Percentiles rank a stretch among this genome's conserved stretches.
phyloP scores from a whole-genome alignment of 2,888 invertebrate species.

The Lysandra coridon region DNA sequence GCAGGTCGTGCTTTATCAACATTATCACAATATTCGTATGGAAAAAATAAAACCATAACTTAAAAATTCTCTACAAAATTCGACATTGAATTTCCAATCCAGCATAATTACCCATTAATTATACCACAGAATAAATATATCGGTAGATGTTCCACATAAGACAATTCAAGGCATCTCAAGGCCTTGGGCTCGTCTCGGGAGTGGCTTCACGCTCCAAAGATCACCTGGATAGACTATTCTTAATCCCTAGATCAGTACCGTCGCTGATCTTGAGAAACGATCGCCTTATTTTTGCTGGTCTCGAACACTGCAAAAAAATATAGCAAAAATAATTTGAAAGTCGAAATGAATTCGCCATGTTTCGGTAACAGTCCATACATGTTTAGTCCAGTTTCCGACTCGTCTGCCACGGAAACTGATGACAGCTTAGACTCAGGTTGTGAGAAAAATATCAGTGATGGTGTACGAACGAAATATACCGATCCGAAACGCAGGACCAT shows the following conservation, averaged over 20 bases:
- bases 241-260: constrained; percentile 57
- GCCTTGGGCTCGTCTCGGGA: constrained; percentile 65
- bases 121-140: constrained; percentile 37
- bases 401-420: constrained; percentile 72
- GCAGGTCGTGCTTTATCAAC: too few relatives aligned
- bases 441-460: constrained; percentile 63
- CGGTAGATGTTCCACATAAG: constrained; percentile 48
- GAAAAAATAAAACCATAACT: too few relatives aligned
- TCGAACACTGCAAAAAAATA: background rate
- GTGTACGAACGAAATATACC: constrained; percentile 68
- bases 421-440: constrained; percentile 68
- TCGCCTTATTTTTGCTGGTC: constrained; percentile 47
- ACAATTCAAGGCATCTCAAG: constrained; percentile 58
- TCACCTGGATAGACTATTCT: constrained; percentile 52
- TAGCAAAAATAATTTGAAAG: background rate
- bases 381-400: constrained; percentile 71
- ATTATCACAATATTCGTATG: too few relatives aligned
- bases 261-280: constrained; percentile 58
- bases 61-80: too few relatives aligned
- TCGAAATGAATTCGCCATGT: constrained; percentile 68
- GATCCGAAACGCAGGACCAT: constrained; percentile 75
- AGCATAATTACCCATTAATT: constrained; percentile 45
- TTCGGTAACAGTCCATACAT: constrained; percentile 67
- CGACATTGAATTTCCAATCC: background rate
- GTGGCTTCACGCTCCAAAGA: constrained; percentile 60